A percentile compares a stretch with the other conserved stretches of the same genome.
These are phyloP conservation scores for Ispidina picta DNA, from an alignment of 2,797 vertebrate genomes.

Conservation along the genomic window DNA sequence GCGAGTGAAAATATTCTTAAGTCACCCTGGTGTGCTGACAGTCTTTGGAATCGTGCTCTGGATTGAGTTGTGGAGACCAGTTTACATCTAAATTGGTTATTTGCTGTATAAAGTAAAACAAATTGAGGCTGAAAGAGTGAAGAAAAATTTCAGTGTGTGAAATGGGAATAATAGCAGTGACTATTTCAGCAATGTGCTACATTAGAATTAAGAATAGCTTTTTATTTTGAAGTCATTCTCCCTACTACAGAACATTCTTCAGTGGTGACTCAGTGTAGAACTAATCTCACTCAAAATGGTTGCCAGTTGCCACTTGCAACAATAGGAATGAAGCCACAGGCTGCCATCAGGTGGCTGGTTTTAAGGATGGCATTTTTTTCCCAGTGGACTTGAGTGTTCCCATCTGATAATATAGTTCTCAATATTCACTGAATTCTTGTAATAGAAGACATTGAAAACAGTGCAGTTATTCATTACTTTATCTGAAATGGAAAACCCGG, in stretches of 20 bases:
- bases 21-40: not conserved
- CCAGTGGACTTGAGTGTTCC: not conserved
- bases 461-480: not conserved
- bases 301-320: conserved; percentile 59
- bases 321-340: conserved; percentile 56
- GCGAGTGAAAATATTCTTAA: not conserved
- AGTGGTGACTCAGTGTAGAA: conserved; percentile 31
- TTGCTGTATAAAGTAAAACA: not conserved
- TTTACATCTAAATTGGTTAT: not conserved
- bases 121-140: not conserved
- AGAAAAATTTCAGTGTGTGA: not conserved
- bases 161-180: not conserved
- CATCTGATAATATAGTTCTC: not conserved
- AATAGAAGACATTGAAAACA: not conserved
- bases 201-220: not conserved
- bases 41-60: not conserved
- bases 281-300: conserved; percentile 65
- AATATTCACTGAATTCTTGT: not conserved
- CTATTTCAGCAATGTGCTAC: not conserved
- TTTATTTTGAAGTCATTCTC: conserved; percentile 34
- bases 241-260: conserved; percentile 30
- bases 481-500: not conserved
- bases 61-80: not conserved
- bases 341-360: conserved; percentile 70
- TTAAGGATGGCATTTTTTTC: conserved; percentile 43